Evolutionary conservation across 2,797 vertebrate genomes (phyloP), one percentile per base, ranked within the genome.

Genomic region (Tauraco hartlaubi): DNA sequence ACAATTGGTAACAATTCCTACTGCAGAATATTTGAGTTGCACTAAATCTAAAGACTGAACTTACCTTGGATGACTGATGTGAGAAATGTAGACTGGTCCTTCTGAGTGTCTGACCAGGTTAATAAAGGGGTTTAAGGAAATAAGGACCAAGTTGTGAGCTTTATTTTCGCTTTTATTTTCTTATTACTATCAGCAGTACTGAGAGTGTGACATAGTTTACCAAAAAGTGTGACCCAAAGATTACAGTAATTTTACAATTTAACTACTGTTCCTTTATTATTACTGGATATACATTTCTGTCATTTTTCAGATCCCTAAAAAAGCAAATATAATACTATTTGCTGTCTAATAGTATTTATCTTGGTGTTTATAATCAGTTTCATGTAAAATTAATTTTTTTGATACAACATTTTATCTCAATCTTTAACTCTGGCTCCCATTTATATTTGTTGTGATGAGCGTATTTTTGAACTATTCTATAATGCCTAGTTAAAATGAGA

Each of bases 161-260:
- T 94, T 77, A 63, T 48, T 92, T 81, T 71, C 5, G 2, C 5
- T 82, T 96, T 95, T 97, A 94, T 95, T 96, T 79, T 82, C 56
- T 73, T 48, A 19, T 52, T 22, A 5, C 11, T 20, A 4, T 43
- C 17, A 21, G 5, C 19, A 86, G 31, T 55, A 76, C 12, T 25
- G 16, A 63, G 11, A 20, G 21, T 3, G 3, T 64, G 46, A 94
- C 49, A 81, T 10, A 54, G 28, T 12, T 62, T 35, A 35, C 35
- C 35, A 35, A 35, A 35, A 35, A 35, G 35, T 35, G 35, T 35
- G 35, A 73, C 12, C 19, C 31, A 11, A 44, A 25, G n/a, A 71
- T 80, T 71, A 91, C 67, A 92, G 8, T 54, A 67, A 71, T 73
- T 66, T 82, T 74, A 79, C 64, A 79, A 2, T 48, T 67, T 41